phyloP scores from a whole-genome alignment of 1,140 invertebrate genomes.

The Leptopilina clavipes region DNA sequence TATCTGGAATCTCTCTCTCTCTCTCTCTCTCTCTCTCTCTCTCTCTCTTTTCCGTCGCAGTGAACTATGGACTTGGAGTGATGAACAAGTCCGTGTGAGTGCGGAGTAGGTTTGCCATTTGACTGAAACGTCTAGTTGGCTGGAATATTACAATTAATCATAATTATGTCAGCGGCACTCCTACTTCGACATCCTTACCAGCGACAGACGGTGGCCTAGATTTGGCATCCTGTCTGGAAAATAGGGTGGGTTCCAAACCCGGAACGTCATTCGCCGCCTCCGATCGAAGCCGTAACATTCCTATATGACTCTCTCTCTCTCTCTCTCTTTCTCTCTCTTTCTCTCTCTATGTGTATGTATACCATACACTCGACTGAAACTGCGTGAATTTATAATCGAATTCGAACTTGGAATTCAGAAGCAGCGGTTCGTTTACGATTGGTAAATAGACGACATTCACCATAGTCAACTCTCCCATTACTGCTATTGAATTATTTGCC shows the following conservation, averaged over 20 bases:
- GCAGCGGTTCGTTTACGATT: constrained; percentile 27
- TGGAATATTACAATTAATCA: constrained; percentile 58
- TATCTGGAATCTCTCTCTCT: too few relatives aligned
- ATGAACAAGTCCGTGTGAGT: background rate
- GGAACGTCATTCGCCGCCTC: constrained; percentile 12
- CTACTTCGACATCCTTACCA: constrained; percentile 46
- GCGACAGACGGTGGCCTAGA: constrained; percentile 57
- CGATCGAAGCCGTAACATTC: constrained; percentile 9
- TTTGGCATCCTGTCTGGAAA: constrained; percentile 44
- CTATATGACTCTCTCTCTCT: background rate
- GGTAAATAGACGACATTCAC: constrained; percentile 25
- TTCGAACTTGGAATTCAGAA: constrained; percentile 20
- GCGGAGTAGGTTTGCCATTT: background rate
- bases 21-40: too few relatives aligned
- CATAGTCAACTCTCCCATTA: constrained; percentile 24
- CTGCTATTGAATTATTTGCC: constrained; percentile 13
- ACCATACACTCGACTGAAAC: constrained; percentile 15
- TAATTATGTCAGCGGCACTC: constrained; percentile 57
- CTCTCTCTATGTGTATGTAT: too few relatives aligned
- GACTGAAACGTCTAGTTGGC: constrained; percentile 6
- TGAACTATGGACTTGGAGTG: background rate
- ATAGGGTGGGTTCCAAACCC: constrained; percentile 4
- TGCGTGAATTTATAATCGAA: constrained; percentile 30
- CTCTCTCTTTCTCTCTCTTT: too few relatives aligned
- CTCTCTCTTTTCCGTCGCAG: background rate